Percentiles rank a stretch among this genome's conserved stretches.
Conservation (phyloP, 2,113 vertebrate genomes). For the Platysteira castanea region DNA sequence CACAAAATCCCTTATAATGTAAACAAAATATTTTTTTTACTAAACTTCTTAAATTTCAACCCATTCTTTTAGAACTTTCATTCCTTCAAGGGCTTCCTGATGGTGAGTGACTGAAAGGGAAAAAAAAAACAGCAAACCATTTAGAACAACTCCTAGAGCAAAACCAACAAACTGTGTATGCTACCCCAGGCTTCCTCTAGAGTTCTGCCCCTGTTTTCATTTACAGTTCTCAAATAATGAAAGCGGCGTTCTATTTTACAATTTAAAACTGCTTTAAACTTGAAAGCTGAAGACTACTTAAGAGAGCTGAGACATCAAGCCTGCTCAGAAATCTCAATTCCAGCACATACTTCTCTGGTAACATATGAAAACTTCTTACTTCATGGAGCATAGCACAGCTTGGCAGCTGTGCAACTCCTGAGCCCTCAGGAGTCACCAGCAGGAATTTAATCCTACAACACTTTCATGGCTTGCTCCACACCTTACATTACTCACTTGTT, state of each 20-base stretch:
- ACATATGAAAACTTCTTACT: not conserved
- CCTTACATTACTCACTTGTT: not conserved
- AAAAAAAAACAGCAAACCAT: not conserved
- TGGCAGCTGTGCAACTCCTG: not conserved
- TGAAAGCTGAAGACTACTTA: not conserved
- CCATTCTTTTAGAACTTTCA: conserved; percentile 74
- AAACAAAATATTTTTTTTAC: conserved; percentile 80
- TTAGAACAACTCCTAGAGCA: not conserved
- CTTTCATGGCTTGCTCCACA: not conserved
- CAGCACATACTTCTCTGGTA: not conserved
- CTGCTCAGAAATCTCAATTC: not conserved
- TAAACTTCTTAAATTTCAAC: conserved; percentile 69
- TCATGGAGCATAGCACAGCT: not conserved
- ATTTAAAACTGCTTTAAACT: not conserved
- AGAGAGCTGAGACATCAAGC: not conserved
- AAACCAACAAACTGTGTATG: not conserved
- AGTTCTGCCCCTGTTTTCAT: not conserved
- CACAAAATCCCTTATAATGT: conserved; percentile 82
- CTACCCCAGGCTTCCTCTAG: not conserved
- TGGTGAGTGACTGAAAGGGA: conserved; percentile 78
- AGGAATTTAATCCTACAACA: not conserved
- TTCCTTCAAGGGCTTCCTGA: conserved; percentile 83
- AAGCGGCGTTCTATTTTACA: not conserved
- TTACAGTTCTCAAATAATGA: not conserved
- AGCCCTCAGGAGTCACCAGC: not conserved